A percentile compares a stretch with the other conserved stretches of the same genome.
Evolutionary conservation across 1,140 invertebrate species (phyloP).

Genomic region (Saccostrea glomerata): DNA sequence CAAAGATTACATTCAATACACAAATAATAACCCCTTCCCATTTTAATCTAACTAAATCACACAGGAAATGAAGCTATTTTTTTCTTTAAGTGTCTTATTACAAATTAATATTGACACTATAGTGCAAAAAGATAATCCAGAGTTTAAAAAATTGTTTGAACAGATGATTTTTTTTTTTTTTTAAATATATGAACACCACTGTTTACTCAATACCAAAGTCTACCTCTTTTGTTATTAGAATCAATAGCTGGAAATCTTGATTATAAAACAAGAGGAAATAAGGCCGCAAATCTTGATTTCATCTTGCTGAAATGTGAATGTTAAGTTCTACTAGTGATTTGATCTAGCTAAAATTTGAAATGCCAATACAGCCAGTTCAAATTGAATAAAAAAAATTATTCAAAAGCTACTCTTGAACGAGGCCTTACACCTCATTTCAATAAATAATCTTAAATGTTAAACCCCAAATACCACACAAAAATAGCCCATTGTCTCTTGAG

Average conservation of each 20-base stretch:
- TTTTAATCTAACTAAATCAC: background rate
- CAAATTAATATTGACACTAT: background rate
- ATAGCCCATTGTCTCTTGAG: no score
- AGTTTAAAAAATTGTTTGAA: background rate
- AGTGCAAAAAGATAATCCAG: background rate
- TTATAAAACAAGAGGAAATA: background rate
- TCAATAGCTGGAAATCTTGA: background rate
- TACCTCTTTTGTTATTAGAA: background rate
- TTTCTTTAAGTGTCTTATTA: background rate
- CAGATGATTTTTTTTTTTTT: constrained; percentile 13
- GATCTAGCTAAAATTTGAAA: no score
- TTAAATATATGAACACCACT: constrained; percentile 6
- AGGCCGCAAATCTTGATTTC: no score
- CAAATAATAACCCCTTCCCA: background rate
- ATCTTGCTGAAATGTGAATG: no score
- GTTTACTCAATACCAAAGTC: constrained; percentile 9
- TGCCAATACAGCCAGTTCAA: no score
- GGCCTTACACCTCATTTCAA: no score
- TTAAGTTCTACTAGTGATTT: no score
- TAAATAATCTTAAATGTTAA: no score
- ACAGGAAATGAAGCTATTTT: constrained; percentile 6
- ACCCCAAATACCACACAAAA: no score
- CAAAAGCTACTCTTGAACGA: no score
- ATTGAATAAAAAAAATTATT: no score
- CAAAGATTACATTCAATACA: no score